Evolutionary conservation across 2,113 vertebrate genomes (phyloP).

Genomic region (Dasyprocta punctata): DNA sequence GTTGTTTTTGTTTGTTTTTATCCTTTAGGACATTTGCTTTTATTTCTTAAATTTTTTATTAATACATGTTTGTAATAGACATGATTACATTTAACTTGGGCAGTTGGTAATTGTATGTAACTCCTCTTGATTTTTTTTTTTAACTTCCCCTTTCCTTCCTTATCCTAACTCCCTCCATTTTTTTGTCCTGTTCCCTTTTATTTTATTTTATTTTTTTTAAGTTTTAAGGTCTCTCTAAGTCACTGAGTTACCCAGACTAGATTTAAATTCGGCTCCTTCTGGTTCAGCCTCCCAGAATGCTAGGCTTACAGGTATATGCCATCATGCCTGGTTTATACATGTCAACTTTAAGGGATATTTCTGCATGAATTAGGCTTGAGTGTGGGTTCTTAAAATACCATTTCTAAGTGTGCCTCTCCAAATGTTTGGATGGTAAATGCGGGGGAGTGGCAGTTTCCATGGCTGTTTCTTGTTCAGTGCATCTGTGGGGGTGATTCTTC

Average conservation of each 20-base stretch:
- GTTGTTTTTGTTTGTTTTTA: neutral
- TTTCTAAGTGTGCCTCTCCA: slow-evolving; percentile 19
- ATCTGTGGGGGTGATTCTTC: neutral
- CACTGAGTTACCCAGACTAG: neutral
- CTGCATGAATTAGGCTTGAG: neutral
- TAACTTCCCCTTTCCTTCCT: neutral
- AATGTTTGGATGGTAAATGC: neutral
- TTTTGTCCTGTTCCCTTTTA: neutral
- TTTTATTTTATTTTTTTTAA: neutral
- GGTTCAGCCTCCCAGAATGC: neutral
- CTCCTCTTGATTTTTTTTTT: neutral
- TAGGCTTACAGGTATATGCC: neutral
- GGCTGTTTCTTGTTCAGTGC: neutral
- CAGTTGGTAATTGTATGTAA: neutral
- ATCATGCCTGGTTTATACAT: neutral
- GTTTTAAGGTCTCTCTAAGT: neutral
- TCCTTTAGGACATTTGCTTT: neutral
- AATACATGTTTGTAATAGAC: neutral
- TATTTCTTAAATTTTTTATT: neutral
- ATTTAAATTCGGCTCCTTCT: neutral
- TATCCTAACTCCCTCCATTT: neutral
- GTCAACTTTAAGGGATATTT: neutral
- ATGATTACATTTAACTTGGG: neutral
- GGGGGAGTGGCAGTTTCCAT: slow-evolving; percentile 26
- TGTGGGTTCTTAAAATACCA: slow-evolving; percentile 44